Conservation (phyloP, 2,888 invertebrate species). For the Drosophila neonasuta region DNA sequence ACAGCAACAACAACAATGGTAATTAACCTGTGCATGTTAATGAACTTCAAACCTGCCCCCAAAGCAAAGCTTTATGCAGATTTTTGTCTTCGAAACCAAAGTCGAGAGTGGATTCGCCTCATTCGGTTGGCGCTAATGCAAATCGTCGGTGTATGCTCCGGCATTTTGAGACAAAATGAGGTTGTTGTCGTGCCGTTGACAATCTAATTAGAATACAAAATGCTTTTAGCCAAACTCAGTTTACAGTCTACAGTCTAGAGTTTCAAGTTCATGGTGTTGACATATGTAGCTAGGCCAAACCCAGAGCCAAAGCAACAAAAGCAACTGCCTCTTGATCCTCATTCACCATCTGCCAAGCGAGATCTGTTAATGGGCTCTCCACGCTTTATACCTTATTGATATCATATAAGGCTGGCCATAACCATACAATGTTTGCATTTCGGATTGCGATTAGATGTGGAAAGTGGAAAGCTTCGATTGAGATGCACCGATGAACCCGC, state of each 20-base stretch:
- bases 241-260: conserved; percentile 30
- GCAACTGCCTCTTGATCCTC: conserved; percentile 9
- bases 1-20: conserved; percentile 76
- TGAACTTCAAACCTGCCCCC: conserved; percentile 76
- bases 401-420: conserved; percentile 56
- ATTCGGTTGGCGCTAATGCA: conserved; percentile 76
- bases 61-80: conserved; percentile 63
- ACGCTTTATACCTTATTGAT: conserved; percentile 48
- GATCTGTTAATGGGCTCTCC: conserved; percentile 47
- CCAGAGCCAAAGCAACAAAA: conserved; percentile 9
- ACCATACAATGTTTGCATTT: conserved; percentile 27
- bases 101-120: conserved; percentile 15
- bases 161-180: conserved; percentile 77
- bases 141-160: conserved; percentile 50
- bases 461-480: conserved; percentile 45
- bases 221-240: conserved; percentile 60
- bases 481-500: conserved; percentile 63
- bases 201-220: conserved; percentile 82
- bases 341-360: conserved; percentile 3
- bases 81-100: conserved; percentile 65
- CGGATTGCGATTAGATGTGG: conserved; percentile 48
- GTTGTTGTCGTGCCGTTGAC: conserved; percentile 81
- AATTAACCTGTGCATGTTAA: conserved; percentile 81
- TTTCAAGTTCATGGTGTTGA: conserved; percentile 78
- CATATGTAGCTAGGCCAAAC: conserved; percentile 64